Base-by-base conservation (phyloP, 1,140 invertebrate genomes). In the Gyrodactylus bullatarudis region DNA sequence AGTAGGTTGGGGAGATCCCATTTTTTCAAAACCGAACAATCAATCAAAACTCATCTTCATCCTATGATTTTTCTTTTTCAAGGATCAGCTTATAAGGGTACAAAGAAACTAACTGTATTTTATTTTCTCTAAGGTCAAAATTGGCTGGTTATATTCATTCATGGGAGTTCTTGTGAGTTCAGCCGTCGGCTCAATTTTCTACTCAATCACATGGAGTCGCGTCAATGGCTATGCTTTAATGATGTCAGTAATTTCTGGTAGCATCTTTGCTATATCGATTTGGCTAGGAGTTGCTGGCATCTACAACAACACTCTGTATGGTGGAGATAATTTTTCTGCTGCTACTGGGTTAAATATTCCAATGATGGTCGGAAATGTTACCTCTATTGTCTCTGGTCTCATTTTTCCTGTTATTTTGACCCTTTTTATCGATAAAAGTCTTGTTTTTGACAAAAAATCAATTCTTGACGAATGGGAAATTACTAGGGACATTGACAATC, bases 401-500 rank as follows among this genome's bases (percentile, higher is more conserved):
- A 20, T 79, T 19, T 75, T 82, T 26, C 76, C 78, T 19, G 74
- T 81, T 0, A 22, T 79, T 2, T 76, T 80, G 2, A 78, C 77
- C 69, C 34, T 80, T 0, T 21, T 78, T 16, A 78, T 76, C 20
- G 77, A 77, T 26, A 74, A 75, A 23, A 23, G 75, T 2, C 75
- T 75, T 24, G 74, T 75, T 20, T 26, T 69, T 0, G 71, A 73
- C 2, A 71, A 69, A 23, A 71, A 68, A 0, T 27, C 26, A 1
- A 78, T 78, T 69, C 77, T 80, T 0, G 34, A 54, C 34, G 34
- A 54, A 54, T 82, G 81, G 81, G 80, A 82, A 73, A 78, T 76
- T 69, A 82, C 81, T 1, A 74, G 81, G 73, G 80, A 82, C 73
- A 82, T 82, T 20, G 81, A 82, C 75, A 82, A 80, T 74, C 81